phyloP scores from a whole-genome alignment of 2,113 vertebrate species.

The Talpa occidentalis region DNA sequence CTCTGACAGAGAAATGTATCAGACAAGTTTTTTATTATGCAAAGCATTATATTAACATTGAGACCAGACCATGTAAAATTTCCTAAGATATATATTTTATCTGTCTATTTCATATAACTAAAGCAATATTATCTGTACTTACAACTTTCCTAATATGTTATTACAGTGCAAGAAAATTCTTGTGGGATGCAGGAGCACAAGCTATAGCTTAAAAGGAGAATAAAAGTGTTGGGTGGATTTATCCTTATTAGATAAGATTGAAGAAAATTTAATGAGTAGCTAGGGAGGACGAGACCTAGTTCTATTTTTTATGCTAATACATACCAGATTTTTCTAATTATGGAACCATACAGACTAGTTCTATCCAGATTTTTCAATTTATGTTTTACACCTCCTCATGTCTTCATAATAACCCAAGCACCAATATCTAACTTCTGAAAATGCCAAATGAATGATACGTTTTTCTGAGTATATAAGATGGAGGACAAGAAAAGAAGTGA shows the following conservation, averaged over 20 bases:
- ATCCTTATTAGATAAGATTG: not conserved
- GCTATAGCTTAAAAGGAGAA: not conserved
- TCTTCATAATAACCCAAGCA: not conserved
- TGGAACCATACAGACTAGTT: not conserved
- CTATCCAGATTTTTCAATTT: not conserved
- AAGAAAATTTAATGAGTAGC: conserved; percentile 51
- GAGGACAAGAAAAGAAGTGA: not conserved
- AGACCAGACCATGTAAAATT: not conserved
- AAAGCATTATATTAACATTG: not conserved
- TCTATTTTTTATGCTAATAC: conserved; percentile 18
- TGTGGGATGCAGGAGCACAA: not conserved
- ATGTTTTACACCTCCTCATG: not conserved
- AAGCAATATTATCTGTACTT: conserved; percentile 35
- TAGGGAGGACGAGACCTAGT: not conserved
- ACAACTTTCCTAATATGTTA: conserved; percentile 14
- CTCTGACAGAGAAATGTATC: not conserved
- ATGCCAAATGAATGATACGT: not conserved
- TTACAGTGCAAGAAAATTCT: not conserved
- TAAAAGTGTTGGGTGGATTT: conserved; percentile 42
- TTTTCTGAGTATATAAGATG: not conserved
- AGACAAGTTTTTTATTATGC: not conserved
- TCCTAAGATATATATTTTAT: conserved; percentile 32
- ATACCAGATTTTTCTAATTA: not conserved
- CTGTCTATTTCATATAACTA: conserved; percentile 18
- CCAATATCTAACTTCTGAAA: not conserved